Base-by-base conservation (phyloP, 2,888 invertebrate species). In the Palloptera scutellata region DNA sequence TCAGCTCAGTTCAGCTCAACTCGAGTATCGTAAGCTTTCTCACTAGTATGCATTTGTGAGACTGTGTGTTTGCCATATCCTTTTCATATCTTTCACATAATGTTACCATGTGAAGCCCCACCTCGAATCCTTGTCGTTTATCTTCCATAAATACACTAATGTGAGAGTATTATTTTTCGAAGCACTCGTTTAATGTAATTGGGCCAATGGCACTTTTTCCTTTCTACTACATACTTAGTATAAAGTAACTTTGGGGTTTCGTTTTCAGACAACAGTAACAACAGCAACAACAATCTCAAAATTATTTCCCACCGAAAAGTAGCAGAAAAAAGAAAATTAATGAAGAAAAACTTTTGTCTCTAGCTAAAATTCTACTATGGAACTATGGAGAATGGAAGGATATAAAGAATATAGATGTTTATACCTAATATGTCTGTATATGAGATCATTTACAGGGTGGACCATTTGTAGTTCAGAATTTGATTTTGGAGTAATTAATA, bases 71-170 rank as follows among this genome's bases (percentile, higher is more conserved):
- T 55, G 19, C 19, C 43, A 17, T 10, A 9, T 43, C 43, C 17
- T 11, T 19, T 13, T 17, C 1, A 41, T 19, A 43, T 19, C 6
- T 40, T 8, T 42, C 17, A 6, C 40, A 12, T 59, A 42, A 43
- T 13, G 30, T 30, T 17, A 40, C 57, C 55, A 61, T 30, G n/a
- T 43, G 55, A 63, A 63, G 43, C 41, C 57, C 41, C 57, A 15
- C 13, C 45, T 55, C n/a, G 51, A 57, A 57, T 48, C 57, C 45
- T 48, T 45, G n/a, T 45, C 57, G 41, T 55, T 64, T 52, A 64
- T 64, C 58, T 58, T 64, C n/a, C 45, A 45, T n/a, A 52, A 64
- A 51, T 51, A 64, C 48, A 57, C 64, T 63, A 54, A 63, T 55
- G 42, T 20, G 43, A 43, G 41, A 43, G 53, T 63, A 42, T 42